Conservation (phyloP, 2,113 vertebrate genomes). For the Actenoides hombroni region DNA sequence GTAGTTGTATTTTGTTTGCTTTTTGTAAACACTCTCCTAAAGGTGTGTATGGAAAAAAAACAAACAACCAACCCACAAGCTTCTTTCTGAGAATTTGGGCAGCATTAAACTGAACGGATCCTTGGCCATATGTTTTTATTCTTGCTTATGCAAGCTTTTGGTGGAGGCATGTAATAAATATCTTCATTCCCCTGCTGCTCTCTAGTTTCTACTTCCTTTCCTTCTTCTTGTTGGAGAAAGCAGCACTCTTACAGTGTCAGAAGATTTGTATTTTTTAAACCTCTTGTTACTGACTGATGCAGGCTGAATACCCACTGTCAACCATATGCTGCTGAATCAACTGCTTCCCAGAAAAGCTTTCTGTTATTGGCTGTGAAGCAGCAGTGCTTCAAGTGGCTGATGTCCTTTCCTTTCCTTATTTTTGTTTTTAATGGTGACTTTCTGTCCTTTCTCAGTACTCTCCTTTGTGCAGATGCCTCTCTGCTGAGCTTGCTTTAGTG, state of each 20-base stretch:
- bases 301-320: conserved; percentile 30
- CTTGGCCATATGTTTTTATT: background rate
- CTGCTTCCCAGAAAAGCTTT: conserved; percentile 32
- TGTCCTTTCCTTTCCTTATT: background rate
- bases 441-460: background rate
- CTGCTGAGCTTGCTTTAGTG: background rate
- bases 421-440: background rate
- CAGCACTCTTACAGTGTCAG: background rate
- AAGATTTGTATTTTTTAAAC: background rate
- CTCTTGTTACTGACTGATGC: background rate
- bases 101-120: background rate
- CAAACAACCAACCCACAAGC: background rate
- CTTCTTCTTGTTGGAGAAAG: background rate
- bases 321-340: background rate
- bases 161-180: background rate
- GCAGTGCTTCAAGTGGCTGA: background rate
- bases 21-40: background rate
- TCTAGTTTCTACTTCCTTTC: background rate
- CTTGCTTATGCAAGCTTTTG: background rate
- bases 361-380: background rate
- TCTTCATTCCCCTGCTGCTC: background rate
- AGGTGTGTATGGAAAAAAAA: background rate
- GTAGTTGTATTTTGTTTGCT: background rate
- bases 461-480: background rate
- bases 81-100: background rate